Conservation (phyloP, 2,888 invertebrate species). For the Polietes domitor region DNA sequence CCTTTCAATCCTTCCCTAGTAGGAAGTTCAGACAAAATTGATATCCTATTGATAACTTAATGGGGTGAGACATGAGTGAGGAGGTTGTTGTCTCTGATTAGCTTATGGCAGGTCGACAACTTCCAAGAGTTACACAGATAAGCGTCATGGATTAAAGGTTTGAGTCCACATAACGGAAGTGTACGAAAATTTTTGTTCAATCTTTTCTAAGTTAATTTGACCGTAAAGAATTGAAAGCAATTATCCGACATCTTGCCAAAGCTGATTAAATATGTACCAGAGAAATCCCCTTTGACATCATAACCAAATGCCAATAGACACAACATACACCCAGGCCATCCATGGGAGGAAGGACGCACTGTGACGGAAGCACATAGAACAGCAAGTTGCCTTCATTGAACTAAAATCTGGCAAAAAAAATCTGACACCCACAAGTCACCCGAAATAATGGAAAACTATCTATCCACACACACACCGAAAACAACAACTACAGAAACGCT, state of each 20-base stretch:
- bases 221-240: slow-evolving; percentile 17
- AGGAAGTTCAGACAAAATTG: too few relatives aligned
- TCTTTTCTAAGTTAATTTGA: slow-evolving; percentile 11
- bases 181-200: background rate
- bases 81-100: too few relatives aligned
- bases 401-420: slow-evolving; percentile 1
- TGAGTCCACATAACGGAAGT: background rate
- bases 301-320: slow-evolving; percentile 12
- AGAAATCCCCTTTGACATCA: slow-evolving; percentile 58
- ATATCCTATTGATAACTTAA: too few relatives aligned
- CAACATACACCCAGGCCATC: background rate
- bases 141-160: too few relatives aligned
- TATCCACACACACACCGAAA: background rate
- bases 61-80: too few relatives aligned
- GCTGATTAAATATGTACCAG: slow-evolving; percentile 12
- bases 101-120: too few relatives aligned
- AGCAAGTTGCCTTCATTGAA: slow-evolving; percentile 6
- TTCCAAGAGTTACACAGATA: too few relatives aligned
- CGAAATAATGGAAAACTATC: slow-evolving; percentile 38
- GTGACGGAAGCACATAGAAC: background rate
- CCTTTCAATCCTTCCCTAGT: too few relatives aligned
- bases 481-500: background rate
- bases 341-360: background rate
- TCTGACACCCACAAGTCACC: slow-evolving; percentile 61
- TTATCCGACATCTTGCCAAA: slow-evolving; percentile 30